Conservation (phyloP, 2,113 vertebrate genomes). For the Corythornis vintsioides region DNA sequence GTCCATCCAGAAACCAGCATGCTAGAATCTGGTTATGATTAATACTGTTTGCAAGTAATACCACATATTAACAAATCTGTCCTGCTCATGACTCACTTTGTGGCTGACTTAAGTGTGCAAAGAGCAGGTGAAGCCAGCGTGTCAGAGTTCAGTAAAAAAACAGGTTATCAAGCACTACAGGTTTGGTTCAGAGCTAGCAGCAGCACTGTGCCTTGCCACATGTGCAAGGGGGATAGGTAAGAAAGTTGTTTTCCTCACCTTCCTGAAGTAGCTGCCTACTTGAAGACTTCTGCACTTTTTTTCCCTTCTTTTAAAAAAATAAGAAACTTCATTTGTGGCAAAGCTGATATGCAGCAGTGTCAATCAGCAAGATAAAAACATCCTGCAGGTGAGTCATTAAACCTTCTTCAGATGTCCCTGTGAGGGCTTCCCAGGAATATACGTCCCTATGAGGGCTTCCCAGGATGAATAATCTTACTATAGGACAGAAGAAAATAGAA, state of each 20-base stretch:
- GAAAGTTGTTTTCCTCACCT: neutral
- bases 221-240: neutral
- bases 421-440: neutral
- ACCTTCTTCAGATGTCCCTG: neutral
- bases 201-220: neutral
- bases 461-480: neutral
- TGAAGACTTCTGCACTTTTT: neutral
- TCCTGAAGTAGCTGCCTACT: neutral
- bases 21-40: constrained; percentile 13
- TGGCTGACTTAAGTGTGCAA: neutral
- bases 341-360: neutral
- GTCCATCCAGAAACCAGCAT: neutral
- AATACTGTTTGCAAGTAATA: neutral
- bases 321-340: too few relatives aligned
- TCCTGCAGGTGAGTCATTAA: neutral
- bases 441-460: neutral
- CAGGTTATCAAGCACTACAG: neutral
- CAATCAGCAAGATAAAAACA: neutral
- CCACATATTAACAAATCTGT: neutral
- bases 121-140: neutral
- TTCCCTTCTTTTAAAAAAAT: neutral
- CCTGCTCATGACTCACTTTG: neutral
- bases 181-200: neutral
- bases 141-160: neutral
- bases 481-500: neutral